Evolutionary conservation across 1,140 invertebrate genomes (phyloP).

Genomic region (Bombus huntii): DNA sequence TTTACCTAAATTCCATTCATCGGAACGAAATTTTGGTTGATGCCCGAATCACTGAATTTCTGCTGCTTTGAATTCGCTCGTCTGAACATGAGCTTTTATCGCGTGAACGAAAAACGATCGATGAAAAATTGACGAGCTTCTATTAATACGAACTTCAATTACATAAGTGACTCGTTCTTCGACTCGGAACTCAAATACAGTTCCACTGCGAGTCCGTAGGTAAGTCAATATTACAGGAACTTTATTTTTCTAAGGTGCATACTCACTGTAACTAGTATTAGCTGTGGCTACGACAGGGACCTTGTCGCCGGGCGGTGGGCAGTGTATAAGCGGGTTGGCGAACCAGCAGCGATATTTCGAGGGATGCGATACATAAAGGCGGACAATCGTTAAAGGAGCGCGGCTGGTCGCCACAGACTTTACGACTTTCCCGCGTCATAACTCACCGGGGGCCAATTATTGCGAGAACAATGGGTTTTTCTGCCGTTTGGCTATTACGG

Average conservation of each 20-base stretch:
- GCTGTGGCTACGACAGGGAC: not conserved
- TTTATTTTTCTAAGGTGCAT: no score
- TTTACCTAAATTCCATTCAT: conserved; percentile 48
- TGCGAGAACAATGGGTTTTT: conserved; percentile 71
- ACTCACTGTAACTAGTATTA: not conserved
- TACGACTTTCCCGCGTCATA: conserved; percentile 73
- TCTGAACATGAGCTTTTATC: no score
- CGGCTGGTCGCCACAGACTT: conserved; percentile 57
- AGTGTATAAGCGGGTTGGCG: not conserved
- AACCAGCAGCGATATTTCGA: conserved; percentile 57
- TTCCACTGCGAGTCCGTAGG: no score
- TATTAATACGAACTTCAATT: no score
- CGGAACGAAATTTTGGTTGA: no score
- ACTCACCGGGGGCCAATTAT: conserved; percentile 74
- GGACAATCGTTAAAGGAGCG: conserved; percentile 71
- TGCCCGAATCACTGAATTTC: no score
- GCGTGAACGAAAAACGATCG: no score
- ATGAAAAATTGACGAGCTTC: no score
- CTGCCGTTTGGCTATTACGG: conserved; percentile 65
- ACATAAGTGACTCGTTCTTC: no score
- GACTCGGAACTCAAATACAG: no score
- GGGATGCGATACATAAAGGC: conserved; percentile 62
- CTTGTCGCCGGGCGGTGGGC: not conserved
- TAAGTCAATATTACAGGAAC: no score
- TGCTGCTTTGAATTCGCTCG: no score